phyloP scores from a whole-genome alignment of 1,140 invertebrate species.

The Linepithema humile region DNA sequence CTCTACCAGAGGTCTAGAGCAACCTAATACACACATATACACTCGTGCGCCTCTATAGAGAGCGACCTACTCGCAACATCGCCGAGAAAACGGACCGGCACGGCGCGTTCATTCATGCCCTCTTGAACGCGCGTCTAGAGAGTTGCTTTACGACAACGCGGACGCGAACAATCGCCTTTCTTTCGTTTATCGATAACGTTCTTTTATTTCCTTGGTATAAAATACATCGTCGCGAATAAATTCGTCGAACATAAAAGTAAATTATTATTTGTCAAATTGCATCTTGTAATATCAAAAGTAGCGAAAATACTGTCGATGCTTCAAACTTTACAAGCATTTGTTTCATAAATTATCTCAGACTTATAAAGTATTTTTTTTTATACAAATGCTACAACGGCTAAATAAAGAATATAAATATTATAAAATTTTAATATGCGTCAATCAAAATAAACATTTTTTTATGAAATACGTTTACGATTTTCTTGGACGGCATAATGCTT shows the following conservation, averaged over 20 bases:
- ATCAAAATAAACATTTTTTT: background rate
- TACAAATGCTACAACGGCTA: background rate
- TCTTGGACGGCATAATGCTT: background rate
- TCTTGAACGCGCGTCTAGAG: constrained; percentile 34
- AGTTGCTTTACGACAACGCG: constrained; percentile 31
- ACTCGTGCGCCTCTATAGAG: background rate
- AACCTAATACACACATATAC: constrained; percentile 13
- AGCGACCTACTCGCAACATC: constrained; percentile 21
- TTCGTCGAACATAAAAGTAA: background rate
- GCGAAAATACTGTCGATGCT: background rate
- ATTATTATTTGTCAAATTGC: background rate
- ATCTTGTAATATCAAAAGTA: background rate
- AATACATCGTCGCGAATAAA: background rate
- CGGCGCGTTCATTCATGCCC: constrained; percentile 67
- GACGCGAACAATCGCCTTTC: constrained; percentile 38
- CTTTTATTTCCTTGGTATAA: constrained; percentile 11
- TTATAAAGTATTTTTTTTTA: background rate
- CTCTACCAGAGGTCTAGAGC: constrained; percentile 31
- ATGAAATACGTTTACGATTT: background rate
- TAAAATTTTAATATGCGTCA: background rate
- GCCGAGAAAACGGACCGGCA: constrained; percentile 47
- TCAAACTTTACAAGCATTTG: background rate
- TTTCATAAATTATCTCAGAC: background rate
- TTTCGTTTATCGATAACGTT: background rate
- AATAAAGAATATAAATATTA: background rate